A percentile compares a stretch with the other conserved stretches of the same genome.
Conservation (phyloP, 2,113 vertebrate species). For the Phalacrocorax pelagicus region DNA sequence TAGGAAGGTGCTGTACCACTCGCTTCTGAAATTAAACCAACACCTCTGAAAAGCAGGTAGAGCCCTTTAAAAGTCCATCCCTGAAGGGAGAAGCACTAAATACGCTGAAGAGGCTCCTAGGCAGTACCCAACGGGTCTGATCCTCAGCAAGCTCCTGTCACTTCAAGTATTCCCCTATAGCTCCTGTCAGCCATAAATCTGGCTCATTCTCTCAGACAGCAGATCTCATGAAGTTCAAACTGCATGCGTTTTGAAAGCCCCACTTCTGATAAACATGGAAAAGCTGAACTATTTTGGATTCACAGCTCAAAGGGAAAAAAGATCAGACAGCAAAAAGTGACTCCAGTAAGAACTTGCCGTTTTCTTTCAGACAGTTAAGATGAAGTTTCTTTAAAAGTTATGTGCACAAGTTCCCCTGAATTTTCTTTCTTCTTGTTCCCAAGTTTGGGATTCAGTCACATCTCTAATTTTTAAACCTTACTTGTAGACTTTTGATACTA, state of each 20-base stretch:
- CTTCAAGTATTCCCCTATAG: not conserved
- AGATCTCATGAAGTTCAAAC: not conserved
- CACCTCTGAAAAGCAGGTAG: not conserved
- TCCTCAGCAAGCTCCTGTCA: not conserved
- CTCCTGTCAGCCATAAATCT: not conserved
- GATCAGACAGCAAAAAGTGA: not conserved
- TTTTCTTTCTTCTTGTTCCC: not conserved
- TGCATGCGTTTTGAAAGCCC: not conserved
- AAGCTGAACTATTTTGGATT: not conserved
- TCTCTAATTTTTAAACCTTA: not conserved
- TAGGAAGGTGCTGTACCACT: not conserved
- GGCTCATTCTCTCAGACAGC: not conserved
- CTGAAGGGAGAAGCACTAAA: not conserved
- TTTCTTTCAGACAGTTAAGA: not conserved
- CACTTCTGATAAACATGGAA: not conserved
- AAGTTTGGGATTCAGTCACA: not conserved
- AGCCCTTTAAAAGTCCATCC: not conserved
- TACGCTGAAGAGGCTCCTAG: not conserved
- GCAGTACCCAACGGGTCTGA: not conserved
- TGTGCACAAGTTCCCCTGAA: not conserved
- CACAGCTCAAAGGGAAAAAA: not conserved
- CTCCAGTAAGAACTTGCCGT: not conserved
- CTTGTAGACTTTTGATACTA: not conserved
- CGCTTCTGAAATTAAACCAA: not conserved
- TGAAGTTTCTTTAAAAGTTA: not conserved